Percentiles rank a stretch among this genome's conserved stretches.
Conservation (phyloP, 2,888 invertebrate genomes). For the Dyspetes luteomarginatus region DNA sequence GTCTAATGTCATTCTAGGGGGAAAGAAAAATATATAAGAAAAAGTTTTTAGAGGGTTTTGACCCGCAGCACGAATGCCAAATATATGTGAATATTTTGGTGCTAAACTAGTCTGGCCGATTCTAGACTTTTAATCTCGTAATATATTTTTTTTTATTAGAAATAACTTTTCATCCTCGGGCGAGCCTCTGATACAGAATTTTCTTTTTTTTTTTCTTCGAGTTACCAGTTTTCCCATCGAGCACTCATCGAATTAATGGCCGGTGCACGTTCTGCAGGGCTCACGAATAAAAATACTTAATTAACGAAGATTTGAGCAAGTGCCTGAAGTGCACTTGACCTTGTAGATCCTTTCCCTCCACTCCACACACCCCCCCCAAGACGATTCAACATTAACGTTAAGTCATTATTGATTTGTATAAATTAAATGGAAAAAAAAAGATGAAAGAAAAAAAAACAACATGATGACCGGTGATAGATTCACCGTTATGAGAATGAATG, state of each 20-base stretch:
- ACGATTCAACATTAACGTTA: constrained; percentile 61
- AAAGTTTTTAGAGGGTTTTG: constrained; percentile 34
- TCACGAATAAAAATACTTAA: constrained; percentile 74
- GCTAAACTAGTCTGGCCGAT: constrained; percentile 62
- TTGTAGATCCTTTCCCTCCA: constrained; percentile 50
- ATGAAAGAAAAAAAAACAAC: constrained; percentile 56
- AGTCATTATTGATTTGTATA: constrained; percentile 67
- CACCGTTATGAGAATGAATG: constrained; percentile 81
- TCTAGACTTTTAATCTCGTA: constrained; percentile 42
- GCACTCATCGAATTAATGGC: constrained; percentile 44
- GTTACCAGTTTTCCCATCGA: constrained; percentile 59
- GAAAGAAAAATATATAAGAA: constrained; percentile 13
- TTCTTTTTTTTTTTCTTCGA: constrained; percentile 41
- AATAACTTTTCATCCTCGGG: constrained; percentile 46
- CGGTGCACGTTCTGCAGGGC: constrained; percentile 69
- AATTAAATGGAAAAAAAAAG: constrained; percentile 65
- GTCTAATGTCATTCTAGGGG: constrained; percentile 52
- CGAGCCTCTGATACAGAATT: constrained; percentile 29
- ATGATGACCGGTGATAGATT: constrained; percentile 78
- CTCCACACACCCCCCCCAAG: constrained; percentile 42
- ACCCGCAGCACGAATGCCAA: constrained; percentile 62
- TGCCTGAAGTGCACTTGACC: constrained; percentile 63
- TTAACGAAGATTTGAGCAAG: constrained; percentile 63
- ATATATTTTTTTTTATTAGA: constrained; percentile 43
- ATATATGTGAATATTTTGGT: constrained; percentile 57